Evolutionary conservation across 2,797 vertebrate genomes (phyloP), one percentile per base, ranked within the genome.

Genomic region (Sphaeramia orbicularis): DNA sequence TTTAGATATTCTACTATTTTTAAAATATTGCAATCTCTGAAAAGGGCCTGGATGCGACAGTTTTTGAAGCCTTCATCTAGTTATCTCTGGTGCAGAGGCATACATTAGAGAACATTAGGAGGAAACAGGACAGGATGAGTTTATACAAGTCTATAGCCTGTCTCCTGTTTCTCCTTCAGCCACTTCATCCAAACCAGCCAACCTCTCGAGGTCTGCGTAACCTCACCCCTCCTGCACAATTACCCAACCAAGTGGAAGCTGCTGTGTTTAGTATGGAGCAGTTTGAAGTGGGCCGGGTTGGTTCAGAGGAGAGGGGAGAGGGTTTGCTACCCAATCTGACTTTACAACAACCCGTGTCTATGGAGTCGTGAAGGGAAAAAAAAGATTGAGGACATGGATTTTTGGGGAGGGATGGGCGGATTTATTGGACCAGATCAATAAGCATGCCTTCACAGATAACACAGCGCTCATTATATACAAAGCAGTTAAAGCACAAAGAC

Each of bases 141-240:
- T 84, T 74, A 73, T 84, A 81, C 77, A 86, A 64, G 30, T 64
- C 57, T 66, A 45, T 68, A 61, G 70, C 66, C 54, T 78, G 73
- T 78, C 68, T 79, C 57, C 67, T 61, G 61, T 69, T 57, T 71
- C 41, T 74, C 47, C 63, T 54, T 78, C 69, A 68, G 48, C 55
- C 44, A 50, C 65, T 68, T 83, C 65, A 50, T 69, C 74, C 45
- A 49, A 72, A 45, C 67, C 65, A 65, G 69, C 15, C 67, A 80
- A 68, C 75, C 81, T 81, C 83, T 85, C 9, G 53, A 62, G 84
- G 65, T 78, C 72, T 50, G 36, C 1, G 55, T 86, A 85, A 74
- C 60, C 53, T 76, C 73, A 77, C 81, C 71, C 60, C 84, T 62
- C 55, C 55, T 89, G 84, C 83, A 84, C 89, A 88, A 90, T 92